A percentile compares a stretch with the other conserved stretches of the same genome.
Conservation (phyloP, 2,113 vertebrate genomes). For the Pandion haliaetus region DNA sequence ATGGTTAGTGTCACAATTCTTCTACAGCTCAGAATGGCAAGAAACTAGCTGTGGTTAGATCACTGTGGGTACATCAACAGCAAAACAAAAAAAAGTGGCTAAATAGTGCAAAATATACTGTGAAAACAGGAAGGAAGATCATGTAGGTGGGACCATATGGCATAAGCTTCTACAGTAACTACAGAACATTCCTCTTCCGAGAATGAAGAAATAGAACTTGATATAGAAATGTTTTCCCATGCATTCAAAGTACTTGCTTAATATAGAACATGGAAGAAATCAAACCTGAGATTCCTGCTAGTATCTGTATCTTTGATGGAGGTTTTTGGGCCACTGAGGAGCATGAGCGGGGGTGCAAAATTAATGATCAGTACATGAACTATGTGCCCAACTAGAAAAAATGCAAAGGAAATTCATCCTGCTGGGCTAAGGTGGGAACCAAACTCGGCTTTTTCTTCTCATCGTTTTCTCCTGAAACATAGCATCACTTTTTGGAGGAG, state of each 20-base stretch:
- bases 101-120: constrained; percentile 62
- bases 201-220: neutral
- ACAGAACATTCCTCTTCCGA: neutral
- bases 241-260: neutral
- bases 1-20: neutral
- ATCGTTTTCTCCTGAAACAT: neutral
- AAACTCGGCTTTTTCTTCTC: neutral
- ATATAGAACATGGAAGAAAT: neutral
- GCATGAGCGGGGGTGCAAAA: neutral
- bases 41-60: constrained; percentile 7
- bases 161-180: neutral
- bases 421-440: neutral
- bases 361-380: neutral
- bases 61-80: neutral
- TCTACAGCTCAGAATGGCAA: neutral
- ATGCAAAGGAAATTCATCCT: neutral
- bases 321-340: neutral
- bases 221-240: neutral
- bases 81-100: constrained; percentile 60
- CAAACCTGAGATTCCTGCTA: neutral
- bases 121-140: constrained; percentile 61
- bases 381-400: neutral
- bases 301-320: neutral
- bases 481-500: neutral
- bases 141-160: constrained; percentile 59